These are phyloP conservation scores for Palythoa caribaeorum DNA, from an alignment of 92 coral and sea anemone genomes.

Conservation along the genomic window DNA sequence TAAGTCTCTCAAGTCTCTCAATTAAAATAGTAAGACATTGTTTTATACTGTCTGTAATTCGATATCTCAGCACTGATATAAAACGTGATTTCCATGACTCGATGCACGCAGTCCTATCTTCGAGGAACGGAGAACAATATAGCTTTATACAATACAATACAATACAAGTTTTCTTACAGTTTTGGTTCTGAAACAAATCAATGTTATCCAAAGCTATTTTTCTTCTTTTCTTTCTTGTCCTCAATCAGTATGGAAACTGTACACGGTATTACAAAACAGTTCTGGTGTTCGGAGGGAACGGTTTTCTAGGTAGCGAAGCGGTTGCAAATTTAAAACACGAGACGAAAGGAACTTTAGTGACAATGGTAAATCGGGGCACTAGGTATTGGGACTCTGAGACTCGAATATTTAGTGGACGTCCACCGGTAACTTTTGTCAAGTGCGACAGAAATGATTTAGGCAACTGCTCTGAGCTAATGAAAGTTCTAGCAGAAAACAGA, in stretches of 20 bases:
- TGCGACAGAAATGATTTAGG: slow-evolving; percentile 32
- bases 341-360: slow-evolving; percentile 23
- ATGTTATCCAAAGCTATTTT: slow-evolving; percentile 11
- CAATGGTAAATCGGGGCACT: slow-evolving; percentile 42
- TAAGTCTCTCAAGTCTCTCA: neutral
- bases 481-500: neutral
- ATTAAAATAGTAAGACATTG: too few species aligned
- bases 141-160: neutral
- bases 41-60: neutral
- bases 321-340: slow-evolving; percentile 39
- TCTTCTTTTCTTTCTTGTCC: slow-evolving; percentile 14
- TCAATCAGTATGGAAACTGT: neutral
- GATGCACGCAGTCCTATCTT: slow-evolving; percentile 20
- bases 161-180: neutral
- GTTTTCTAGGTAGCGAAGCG: slow-evolving; percentile 41
- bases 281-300: slow-evolving; percentile 42
- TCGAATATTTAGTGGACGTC: slow-evolving; percentile 32
- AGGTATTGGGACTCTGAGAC: slow-evolving; percentile 43
- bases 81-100: slow-evolving; percentile 21
- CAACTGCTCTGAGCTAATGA: neutral
- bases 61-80: neutral
- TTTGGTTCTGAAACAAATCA: neutral
- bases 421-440: slow-evolving; percentile 12
- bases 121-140: neutral
- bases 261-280: neutral